phyloP scores from a whole-genome alignment of 2,888 invertebrate genomes.

The Pharmacophagus antenor region DNA sequence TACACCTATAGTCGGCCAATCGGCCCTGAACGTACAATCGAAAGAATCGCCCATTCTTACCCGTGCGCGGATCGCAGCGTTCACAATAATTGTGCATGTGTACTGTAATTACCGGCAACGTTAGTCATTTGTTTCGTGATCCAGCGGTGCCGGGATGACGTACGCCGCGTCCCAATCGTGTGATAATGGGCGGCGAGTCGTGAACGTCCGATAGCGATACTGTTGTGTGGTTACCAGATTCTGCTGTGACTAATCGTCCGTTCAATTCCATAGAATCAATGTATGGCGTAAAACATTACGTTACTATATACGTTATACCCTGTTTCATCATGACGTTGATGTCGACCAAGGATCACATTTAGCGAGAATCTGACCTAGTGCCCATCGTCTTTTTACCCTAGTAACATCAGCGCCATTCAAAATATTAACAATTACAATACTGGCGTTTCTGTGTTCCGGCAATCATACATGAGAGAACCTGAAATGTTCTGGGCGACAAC shows the following conservation, averaged over 20 bases:
- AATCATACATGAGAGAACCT: too few relatives aligned
- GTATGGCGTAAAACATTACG: too few relatives aligned
- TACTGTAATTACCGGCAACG: conserved; percentile 34
- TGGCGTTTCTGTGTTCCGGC: too few relatives aligned
- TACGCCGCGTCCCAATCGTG: conserved; percentile 47
- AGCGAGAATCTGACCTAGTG: too few relatives aligned
- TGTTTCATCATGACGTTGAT: too few relatives aligned
- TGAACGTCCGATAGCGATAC: conserved; percentile 59
- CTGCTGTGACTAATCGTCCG: conserved; percentile 65
- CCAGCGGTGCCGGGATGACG: conserved; percentile 53
- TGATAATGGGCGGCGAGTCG: conserved; percentile 60
- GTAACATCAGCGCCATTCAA: too few relatives aligned
- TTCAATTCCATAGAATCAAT: conserved; percentile 46
- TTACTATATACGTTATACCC: too few relatives aligned
- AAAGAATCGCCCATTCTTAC: conserved; percentile 12
- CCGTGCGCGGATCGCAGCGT: conserved; percentile 15
- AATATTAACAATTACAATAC: too few relatives aligned
- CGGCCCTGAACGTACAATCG: background rate
- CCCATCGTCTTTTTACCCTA: too few relatives aligned
- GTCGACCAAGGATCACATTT: too few relatives aligned
- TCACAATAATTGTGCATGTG: conserved; percentile 27
- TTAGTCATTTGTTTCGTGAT: conserved; percentile 62
- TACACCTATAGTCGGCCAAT: background rate
- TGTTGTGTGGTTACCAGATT: conserved; percentile 63
- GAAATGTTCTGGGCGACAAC: too few relatives aligned